Evolutionary conservation across 2,797 vertebrate species (phyloP), one percentile per base, ranked within the genome.

Genomic region (Takifugu ocellatus): DNA sequence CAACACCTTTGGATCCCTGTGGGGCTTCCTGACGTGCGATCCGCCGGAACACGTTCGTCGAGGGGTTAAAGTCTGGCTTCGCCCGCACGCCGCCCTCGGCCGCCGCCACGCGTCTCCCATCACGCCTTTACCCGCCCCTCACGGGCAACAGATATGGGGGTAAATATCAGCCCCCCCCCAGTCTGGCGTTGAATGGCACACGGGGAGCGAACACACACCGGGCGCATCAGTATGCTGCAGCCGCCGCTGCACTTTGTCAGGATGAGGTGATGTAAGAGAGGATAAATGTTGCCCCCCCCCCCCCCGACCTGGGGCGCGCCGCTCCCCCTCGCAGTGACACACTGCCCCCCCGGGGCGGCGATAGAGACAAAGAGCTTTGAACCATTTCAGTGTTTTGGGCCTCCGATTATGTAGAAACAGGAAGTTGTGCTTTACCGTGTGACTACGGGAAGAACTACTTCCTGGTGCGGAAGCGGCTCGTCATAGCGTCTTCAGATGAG

Each of bases 321-420:
- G 17, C 57, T 66, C 63, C 74, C 77, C 84, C 83, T 27, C 77
- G 75, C 73, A 88, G 90, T 49, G 72, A 90, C 85, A 91, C 81
- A 92, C 83, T 90, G 90, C 88, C 89, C 90, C 84, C 89, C 88
- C 88, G 89, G 91, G 90, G 75, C 72, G 70, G 46, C 80, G 70
- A 77, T 52, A 55, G 78, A 68, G 72, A 66, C 61, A 42, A 78
- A 50, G 53, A 29, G 62, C 51, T 54, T 61, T 45, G 42, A 60
- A 60, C 50, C 12, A 7, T 14, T 14, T 15, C 12, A 10, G 31
- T 33, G 31, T 33, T 33, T 33, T 10, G 9, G 36, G 11, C 36
- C 12, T 12, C 3, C 21, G 21, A 21, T 21, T 21, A 21, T 1
- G 21, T 21, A 21, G 21, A 21, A 21, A 14, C 2, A 39, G 11